phyloP scores from a whole-genome alignment of 2,888 invertebrate genomes.

The Chesias legatella region DNA sequence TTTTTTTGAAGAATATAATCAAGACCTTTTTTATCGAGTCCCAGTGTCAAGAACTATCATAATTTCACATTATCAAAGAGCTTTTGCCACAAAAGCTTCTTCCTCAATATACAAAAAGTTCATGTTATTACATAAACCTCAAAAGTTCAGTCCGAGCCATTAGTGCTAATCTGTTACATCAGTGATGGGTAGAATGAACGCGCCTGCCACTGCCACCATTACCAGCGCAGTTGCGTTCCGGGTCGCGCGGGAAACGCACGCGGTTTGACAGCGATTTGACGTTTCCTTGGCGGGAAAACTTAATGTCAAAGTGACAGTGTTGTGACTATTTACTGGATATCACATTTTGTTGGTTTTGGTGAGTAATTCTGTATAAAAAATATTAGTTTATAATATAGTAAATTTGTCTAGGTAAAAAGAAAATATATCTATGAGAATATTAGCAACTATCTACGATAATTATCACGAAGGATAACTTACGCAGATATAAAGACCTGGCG shows the following conservation, averaged over 20 bases:
- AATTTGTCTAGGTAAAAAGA: too few species aligned
- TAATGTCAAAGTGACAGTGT: conserved; percentile 47
- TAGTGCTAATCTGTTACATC: conserved; percentile 28
- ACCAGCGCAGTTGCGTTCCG: conserved; percentile 37
- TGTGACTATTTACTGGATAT: conserved; percentile 37
- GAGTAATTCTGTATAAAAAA: conserved; percentile 6
- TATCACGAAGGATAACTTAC: too few species aligned
- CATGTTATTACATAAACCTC: conserved; percentile 24
- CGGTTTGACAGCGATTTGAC: conserved; percentile 46
- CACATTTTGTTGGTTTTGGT: conserved; percentile 32
- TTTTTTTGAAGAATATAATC: too few species aligned
- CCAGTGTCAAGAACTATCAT: too few species aligned
- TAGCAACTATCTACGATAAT: too few species aligned
- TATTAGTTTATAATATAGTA: too few species aligned
- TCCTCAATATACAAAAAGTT: conserved; percentile 18
- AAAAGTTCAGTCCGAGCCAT: conserved; percentile 22
- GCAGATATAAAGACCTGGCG: too few species aligned
- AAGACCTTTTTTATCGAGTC: too few species aligned
- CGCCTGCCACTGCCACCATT: conserved; percentile 15
- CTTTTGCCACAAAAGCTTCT: neutral
- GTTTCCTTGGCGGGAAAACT: conserved; percentile 55
- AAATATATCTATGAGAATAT: too few species aligned
- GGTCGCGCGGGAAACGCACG: conserved; percentile 32
- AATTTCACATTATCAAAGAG: too few species aligned
- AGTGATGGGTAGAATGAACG: conserved; percentile 26